A percentile compares a stretch with the other conserved stretches of the same genome.
phyloP scores from a whole-genome alignment of 2,113 vertebrate genomes.

The Plotosus lineatus region DNA sequence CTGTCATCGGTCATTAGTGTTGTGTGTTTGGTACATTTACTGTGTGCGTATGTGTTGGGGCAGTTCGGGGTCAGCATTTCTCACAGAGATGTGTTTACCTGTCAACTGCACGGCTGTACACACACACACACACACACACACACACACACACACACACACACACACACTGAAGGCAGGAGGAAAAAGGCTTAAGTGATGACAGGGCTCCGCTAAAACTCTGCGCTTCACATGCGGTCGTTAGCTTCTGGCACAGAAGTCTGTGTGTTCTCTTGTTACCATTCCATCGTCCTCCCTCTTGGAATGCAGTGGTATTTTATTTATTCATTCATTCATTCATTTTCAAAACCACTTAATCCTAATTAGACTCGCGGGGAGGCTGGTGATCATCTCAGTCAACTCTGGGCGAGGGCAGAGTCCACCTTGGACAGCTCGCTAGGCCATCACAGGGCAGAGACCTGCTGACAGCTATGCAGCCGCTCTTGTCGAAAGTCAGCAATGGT shows the following conservation, averaged over 20 bases:
- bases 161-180: neutral
- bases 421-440: too few species aligned
- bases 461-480: too few species aligned
- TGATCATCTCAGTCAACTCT: too few species aligned
- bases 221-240: conserved; percentile 25
- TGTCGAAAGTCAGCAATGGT: too few species aligned
- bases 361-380: too few species aligned
- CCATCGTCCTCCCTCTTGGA: too few species aligned
- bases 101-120: neutral
- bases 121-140: neutral
- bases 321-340: too few species aligned
- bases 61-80: neutral
- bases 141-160: neutral
- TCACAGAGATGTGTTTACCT: conserved; percentile 18
- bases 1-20: neutral
- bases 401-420: too few species aligned
- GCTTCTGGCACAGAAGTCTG: conserved; percentile 30
- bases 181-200: conserved; percentile 28
- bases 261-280: too few species aligned
- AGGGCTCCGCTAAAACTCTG: conserved; percentile 35
- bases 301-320: too few species aligned
- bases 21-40: neutral
- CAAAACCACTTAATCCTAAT: too few species aligned
- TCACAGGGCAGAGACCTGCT: too few species aligned
- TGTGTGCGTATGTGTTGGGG: neutral